These are phyloP conservation scores for Cariama cristata DNA, from an alignment of 2,113 vertebrate species.

Conservation along the genomic window DNA sequence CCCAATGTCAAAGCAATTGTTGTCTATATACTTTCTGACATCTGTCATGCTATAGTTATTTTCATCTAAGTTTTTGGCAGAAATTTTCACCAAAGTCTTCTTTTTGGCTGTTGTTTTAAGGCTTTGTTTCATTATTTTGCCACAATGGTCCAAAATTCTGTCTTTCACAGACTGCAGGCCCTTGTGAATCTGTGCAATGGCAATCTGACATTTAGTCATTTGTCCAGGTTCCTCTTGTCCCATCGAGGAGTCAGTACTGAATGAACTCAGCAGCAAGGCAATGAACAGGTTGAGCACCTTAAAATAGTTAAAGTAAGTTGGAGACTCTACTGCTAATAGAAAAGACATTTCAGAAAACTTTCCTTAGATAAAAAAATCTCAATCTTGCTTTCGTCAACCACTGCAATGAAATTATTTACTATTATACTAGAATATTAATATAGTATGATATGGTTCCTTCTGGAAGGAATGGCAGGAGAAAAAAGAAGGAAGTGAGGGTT, in stretches of 20 bases:
- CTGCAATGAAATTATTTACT: neutral
- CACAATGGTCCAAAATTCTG: constrained; percentile 5
- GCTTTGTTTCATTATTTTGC: neutral
- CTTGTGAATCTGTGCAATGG: constrained; percentile 78
- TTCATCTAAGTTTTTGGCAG: constrained; percentile 31
- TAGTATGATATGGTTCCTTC: neutral
- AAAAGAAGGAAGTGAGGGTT: neutral
- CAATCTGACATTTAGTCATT: constrained; percentile 86
- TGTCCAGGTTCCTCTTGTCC: constrained; percentile 78
- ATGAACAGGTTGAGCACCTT: constrained; percentile 96
- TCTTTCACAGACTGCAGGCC: constrained; percentile 67
- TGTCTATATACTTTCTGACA: constrained; percentile 40
- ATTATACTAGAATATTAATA: neutral
- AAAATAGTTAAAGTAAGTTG: neutral
- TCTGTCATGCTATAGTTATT: constrained; percentile 65
- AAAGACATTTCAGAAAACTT: neutral
- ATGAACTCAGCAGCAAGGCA: constrained; percentile 92
- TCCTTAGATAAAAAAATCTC: neutral
- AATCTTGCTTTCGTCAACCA: neutral
- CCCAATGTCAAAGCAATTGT: constrained; percentile 58
- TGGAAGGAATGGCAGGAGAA: neutral
- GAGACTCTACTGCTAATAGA: neutral
- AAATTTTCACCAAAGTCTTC: neutral
- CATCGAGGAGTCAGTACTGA: constrained; percentile 82
- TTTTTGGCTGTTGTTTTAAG: neutral